Conservation (phyloP, 2,888 invertebrate genomes). For the Amblyjoppa proteus region DNA sequence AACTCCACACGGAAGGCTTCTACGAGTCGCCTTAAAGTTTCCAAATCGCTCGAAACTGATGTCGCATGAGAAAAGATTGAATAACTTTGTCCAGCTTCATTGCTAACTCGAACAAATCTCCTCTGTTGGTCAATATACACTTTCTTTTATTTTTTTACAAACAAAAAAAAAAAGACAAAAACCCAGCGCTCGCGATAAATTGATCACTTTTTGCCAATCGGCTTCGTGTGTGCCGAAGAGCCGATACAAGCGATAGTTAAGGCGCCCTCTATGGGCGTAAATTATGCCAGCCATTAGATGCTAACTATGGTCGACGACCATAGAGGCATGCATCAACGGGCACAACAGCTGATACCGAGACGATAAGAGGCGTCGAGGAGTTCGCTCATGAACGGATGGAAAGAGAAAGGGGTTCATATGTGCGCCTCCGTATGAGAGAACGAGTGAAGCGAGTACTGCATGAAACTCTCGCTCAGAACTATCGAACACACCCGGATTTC, state of each 20-base stretch:
- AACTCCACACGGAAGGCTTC: conserved; percentile 13
- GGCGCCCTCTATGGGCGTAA: conserved; percentile 77
- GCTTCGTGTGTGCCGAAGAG: conserved; percentile 29
- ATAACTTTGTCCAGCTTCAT: conserved; percentile 18
- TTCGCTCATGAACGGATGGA: conserved; percentile 41
- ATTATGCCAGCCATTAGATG: conserved; percentile 81
- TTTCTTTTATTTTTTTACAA: too few relatives aligned
- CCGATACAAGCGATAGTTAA: conserved; percentile 68
- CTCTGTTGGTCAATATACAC: conserved; percentile 1
- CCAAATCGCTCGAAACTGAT: conserved; percentile 31
- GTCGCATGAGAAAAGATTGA: conserved; percentile 40
- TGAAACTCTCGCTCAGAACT: conserved; percentile 11
- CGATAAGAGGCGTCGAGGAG: conserved; percentile 65
- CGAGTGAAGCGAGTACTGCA: conserved; percentile 40
- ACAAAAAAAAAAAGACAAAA: neutral
- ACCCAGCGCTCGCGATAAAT: conserved; percentile 47
- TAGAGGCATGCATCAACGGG: conserved; percentile 75
- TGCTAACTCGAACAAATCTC: conserved; percentile 18
- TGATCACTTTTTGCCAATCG: conserved; percentile 50
- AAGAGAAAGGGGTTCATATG: conserved; percentile 45
- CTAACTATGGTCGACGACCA: conserved; percentile 76
- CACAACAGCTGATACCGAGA: conserved; percentile 72
- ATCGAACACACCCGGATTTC: conserved; percentile 62
- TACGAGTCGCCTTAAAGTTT: conserved; percentile 45
- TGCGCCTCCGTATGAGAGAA: neutral